These are phyloP conservation scores for Drosophila pseudoananassae DNA, from an alignment of 1,140 invertebrate genomes.

Conservation along the genomic window DNA sequence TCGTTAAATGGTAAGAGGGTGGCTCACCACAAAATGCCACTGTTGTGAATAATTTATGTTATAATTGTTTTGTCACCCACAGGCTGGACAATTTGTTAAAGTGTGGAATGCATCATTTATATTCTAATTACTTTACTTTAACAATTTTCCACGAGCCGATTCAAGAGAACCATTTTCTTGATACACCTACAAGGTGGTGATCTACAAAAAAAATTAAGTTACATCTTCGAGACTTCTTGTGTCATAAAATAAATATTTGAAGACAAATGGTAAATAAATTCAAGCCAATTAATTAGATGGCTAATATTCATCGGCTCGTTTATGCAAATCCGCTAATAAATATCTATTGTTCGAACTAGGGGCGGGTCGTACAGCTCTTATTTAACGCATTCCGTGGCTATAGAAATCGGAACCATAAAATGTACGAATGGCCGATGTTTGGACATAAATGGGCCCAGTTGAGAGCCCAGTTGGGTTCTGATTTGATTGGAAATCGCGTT, in stretches of 20 bases:
- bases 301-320: conserved; percentile 55
- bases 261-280: conserved; percentile 60
- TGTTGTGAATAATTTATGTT: conserved; percentile 24
- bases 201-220: not conserved
- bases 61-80: conserved; percentile 30
- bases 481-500: conserved; percentile 30
- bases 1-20: conserved; percentile 1
- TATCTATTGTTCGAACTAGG: conserved; percentile 50
- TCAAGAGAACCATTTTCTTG: not conserved
- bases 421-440: conserved; percentile 29
- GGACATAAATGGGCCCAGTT: conserved; percentile 37
- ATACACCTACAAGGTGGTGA: conserved; percentile 10
- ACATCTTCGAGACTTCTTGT: not conserved
- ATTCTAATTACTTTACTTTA: not conserved
- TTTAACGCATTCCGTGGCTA: conserved; percentile 65
- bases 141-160: conserved; percentile 10
- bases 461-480: conserved; percentile 25
- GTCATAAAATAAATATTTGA: conserved; percentile 61
- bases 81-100: conserved; percentile 15
- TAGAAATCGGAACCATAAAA: conserved; percentile 48
- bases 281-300: conserved; percentile 67
- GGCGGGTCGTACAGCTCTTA: conserved; percentile 44
- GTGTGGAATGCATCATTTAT: conserved; percentile 7
- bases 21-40: not conserved
- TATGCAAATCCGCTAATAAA: conserved; percentile 72